A percentile compares a stretch with the other conserved stretches of the same genome.
phyloP scores from a whole-genome alignment of 2,797 vertebrate species.

The Mus spretus region DNA sequence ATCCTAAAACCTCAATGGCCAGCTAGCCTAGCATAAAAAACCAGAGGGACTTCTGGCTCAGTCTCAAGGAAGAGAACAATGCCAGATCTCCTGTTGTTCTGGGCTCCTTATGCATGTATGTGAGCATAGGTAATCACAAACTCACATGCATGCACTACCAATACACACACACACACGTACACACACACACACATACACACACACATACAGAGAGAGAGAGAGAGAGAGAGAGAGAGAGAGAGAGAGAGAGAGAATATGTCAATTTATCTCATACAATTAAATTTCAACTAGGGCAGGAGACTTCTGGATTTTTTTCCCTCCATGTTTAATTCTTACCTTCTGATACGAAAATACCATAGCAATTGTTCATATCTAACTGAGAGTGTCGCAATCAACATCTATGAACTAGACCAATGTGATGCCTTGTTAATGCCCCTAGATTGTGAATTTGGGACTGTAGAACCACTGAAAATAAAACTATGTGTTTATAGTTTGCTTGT shows the following conservation, averaged over 20 bases:
- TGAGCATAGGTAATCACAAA: neutral
- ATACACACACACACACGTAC: neutral
- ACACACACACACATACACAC: neutral
- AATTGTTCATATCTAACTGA: neutral
- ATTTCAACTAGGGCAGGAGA: conserved; percentile 14
- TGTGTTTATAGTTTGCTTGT: neutral
- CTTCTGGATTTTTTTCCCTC: neutral
- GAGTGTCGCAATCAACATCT: neutral
- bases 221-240: neutral
- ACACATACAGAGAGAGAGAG: neutral
- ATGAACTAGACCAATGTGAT: neutral
- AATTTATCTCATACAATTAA: neutral
- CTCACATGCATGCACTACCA: neutral
- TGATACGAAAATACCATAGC: neutral
- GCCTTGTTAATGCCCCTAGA: neutral
- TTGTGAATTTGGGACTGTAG: neutral
- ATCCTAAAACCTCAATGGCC: neutral
- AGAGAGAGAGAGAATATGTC: neutral
- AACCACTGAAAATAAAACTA: neutral
- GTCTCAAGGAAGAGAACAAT: neutral
- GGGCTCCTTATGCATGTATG: neutral
- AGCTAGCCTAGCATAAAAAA: no score
- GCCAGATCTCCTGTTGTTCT: neutral
- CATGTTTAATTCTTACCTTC: conserved; percentile 20
- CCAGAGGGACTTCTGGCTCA: neutral